Base-by-base conservation (phyloP, 2,797 vertebrate species). In the Synanceia verrucosa region DNA sequence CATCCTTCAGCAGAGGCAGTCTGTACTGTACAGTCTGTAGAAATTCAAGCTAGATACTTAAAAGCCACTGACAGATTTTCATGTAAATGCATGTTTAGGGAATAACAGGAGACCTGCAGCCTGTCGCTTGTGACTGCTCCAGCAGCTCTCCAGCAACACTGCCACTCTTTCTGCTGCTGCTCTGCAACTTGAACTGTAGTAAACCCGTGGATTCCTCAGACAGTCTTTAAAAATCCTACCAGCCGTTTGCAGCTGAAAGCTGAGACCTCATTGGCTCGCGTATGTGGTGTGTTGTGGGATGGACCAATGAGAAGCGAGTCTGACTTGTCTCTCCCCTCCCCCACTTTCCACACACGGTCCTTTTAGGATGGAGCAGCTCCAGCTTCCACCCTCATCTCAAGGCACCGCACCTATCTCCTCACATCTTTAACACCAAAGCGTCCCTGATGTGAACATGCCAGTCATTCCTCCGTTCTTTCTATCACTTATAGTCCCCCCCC, bases 261-360 rank as follows among this genome's bases (percentile, higher is more conserved):
- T 16, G 65, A 16, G 1, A 10, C 34, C 21, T 58, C 31, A 94
- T 95, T 95, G 94, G 94, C 72, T 50, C 8, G 68, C 4, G 1
- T 9, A 0, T 63, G 88, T 95, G 94, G 94, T 94, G 93, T 94
- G 94, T 94, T 95, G 86, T 85, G 76, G 86, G 86, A 50, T 83
- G 63, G 89, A 88, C 94, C 94, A 94, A 87, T 94, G 65, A 85
- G 28, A 47, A 21, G 44, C 21, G 0, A 28, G 44, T 44, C 28
- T 19, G 14, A 24, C 34, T 43, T 4, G 2, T 55, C 73, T 55
- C 73, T 65, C 44, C 76, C 81, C 79, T 84, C 83, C 84, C 83
- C 79, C 70, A 50, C 65, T 60, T 57, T 34, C 46, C 19, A 26
- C 23, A 71, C 65, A 74, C 41, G 39, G 6, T 47, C 61, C 57